These are phyloP conservation scores for Pan paniscus DNA, from an alignment of 2,113 vertebrate genomes.

Conservation along the genomic window DNA sequence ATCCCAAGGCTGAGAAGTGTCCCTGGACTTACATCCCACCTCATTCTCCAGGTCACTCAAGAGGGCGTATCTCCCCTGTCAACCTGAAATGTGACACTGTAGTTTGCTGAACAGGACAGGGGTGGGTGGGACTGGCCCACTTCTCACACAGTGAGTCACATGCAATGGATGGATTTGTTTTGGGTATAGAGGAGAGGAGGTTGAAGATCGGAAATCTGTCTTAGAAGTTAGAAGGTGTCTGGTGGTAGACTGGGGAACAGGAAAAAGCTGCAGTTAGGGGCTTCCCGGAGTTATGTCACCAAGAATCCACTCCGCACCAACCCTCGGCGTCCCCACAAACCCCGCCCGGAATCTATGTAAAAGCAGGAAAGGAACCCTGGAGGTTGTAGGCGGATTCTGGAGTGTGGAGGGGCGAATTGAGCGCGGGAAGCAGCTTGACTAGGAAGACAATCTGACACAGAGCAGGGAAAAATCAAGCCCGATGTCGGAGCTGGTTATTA, in stretches of 20 bases:
- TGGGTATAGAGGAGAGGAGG: not conserved
- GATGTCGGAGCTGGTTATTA: constrained; percentile 21
- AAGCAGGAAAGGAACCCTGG: constrained; percentile 11
- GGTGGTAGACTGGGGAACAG: not conserved
- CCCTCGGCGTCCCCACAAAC: too few relatives aligned
- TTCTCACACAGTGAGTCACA: not conserved
- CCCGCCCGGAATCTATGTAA: not conserved
- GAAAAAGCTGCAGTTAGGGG: not conserved
- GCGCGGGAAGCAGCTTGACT: fast-evolving
- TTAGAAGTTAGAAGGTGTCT: not conserved
- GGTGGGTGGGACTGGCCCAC: not conserved
- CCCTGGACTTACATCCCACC: constrained; percentile 63
- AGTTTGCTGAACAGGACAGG: constrained; percentile 58
- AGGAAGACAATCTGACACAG: not conserved
- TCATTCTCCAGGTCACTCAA: constrained; percentile 50
- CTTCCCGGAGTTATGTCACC: not conserved
- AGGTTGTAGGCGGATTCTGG: not conserved
- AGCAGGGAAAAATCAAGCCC: constrained; percentile 4
- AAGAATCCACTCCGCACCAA: too few relatives aligned
- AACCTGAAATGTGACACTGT: constrained; percentile 71
- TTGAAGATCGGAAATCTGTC: not conserved
- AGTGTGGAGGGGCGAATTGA: not conserved
- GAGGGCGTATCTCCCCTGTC: constrained; percentile 73
- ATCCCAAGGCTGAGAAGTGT: constrained; percentile 52
- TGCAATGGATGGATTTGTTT: not conserved